phyloP scores from a whole-genome alignment of 1,140 invertebrate genomes.

The Cydia pomonella region DNA sequence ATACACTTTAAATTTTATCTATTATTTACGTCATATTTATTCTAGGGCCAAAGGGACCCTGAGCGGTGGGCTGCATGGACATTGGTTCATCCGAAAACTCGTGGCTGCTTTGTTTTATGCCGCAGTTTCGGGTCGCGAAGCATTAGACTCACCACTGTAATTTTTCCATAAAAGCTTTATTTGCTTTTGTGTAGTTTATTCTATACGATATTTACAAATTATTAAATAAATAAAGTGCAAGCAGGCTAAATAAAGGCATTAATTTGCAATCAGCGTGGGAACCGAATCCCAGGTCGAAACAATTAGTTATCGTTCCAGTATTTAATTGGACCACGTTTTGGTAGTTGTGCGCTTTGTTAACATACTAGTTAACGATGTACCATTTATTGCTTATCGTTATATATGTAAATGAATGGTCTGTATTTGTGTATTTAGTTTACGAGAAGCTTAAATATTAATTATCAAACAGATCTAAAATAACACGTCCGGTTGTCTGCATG shows the following conservation, averaged over 20 bases:
- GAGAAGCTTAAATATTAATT: background rate
- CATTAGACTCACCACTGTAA: too few species aligned
- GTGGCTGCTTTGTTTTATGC: too few species aligned
- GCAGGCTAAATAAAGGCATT: background rate
- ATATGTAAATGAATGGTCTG: background rate
- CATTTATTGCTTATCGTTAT: conserved; percentile 1
- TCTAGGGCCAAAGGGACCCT: too few species aligned
- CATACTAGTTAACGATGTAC: background rate
- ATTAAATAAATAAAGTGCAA: background rate
- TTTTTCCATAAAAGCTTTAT: too few species aligned
- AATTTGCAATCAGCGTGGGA: conserved; percentile 1
- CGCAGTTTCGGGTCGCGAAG: too few species aligned
- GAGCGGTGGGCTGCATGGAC: too few species aligned
- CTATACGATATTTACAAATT: background rate
- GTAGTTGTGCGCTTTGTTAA: conserved; percentile 12
- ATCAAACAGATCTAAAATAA: too few species aligned
- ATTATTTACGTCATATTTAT: too few species aligned
- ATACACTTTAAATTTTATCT: too few species aligned
- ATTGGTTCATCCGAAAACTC: too few species aligned
- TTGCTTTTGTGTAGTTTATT: too few species aligned
- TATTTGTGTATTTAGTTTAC: background rate
- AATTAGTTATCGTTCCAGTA: conserved; percentile 17
- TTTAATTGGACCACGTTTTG: background rate
- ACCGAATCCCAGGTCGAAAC: background rate
- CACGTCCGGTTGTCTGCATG: background rate